A percentile compares a stretch with the other conserved stretches of the same genome.
Evolutionary conservation across 2,797 vertebrate genomes (phyloP).

Genomic region (Myotis myotis): DNA sequence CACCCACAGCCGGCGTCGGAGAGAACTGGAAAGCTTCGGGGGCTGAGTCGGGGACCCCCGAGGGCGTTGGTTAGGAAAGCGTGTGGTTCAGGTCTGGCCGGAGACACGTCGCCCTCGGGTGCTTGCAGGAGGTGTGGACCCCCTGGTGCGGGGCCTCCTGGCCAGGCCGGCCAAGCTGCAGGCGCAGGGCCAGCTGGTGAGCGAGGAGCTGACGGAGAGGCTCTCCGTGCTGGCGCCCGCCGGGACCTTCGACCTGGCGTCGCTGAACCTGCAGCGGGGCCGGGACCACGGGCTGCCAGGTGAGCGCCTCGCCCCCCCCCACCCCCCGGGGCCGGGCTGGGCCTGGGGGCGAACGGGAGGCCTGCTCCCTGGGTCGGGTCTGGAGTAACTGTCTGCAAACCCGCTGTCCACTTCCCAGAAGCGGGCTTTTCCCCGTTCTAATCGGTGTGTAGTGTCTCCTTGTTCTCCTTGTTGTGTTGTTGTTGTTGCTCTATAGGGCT

Average conservation of each 20-base stretch:
- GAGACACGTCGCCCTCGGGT: neutral
- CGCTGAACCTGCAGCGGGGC: constrained; percentile 95
- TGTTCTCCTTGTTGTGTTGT: too few species aligned
- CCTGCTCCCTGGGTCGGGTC: too few species aligned
- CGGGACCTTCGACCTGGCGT: constrained; percentile 90
- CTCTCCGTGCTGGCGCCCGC: constrained; percentile 88
- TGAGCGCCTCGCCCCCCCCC: constrained; percentile 59
- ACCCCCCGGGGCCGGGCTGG: too few species aligned
- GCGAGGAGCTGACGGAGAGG: constrained; percentile 90
- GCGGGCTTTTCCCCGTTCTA: neutral
- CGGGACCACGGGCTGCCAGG: constrained; percentile 96
- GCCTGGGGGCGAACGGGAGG: neutral
- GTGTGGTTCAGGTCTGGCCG: rapidly evolving
- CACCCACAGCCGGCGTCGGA: rapidly evolving
- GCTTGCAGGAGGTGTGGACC: constrained; percentile 92
- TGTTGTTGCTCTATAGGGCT: too few species aligned
- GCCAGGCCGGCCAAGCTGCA: constrained; percentile 86
- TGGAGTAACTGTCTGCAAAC: neutral
- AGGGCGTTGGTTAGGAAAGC: rapidly evolving
- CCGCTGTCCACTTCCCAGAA: neutral
- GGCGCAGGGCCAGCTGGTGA: constrained; percentile 86
- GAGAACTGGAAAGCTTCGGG: rapidly evolving
- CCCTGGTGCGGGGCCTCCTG: constrained; percentile 90
- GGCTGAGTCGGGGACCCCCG: rapidly evolving
- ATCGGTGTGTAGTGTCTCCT: too few species aligned